Evolutionary conservation across 1,140 invertebrate species (phyloP).

Genomic region (Drosophila sturtevanti): DNA sequence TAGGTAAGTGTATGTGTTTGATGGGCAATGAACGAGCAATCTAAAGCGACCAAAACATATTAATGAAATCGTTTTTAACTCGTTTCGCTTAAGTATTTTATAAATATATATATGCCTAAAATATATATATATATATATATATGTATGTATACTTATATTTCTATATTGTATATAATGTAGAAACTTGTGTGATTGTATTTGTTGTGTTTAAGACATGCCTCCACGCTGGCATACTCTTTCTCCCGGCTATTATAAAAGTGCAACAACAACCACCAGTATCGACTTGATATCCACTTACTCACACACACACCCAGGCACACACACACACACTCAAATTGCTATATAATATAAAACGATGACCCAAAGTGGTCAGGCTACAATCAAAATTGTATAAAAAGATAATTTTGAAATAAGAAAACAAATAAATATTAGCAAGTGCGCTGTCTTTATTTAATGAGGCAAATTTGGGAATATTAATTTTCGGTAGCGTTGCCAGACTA

Average conservation of each 20-base stretch:
- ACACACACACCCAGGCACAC: slow-evolving; percentile 16
- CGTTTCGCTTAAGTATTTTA: slow-evolving; percentile 75
- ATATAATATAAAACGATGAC: slow-evolving; percentile 61
- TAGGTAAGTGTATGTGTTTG: slow-evolving; percentile 6
- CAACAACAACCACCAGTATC: slow-evolving; percentile 76
- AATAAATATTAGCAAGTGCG: slow-evolving; percentile 39
- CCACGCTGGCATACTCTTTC: slow-evolving; percentile 25
- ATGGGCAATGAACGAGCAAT: slow-evolving; percentile 36
- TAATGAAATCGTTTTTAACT: slow-evolving; percentile 80
- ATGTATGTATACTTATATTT: slow-evolving; percentile 21
- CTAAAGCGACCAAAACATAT: slow-evolving; percentile 62
- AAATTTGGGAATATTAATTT: too few species aligned
- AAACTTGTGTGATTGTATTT: slow-evolving; percentile 7
- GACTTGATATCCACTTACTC: slow-evolving; percentile 22
- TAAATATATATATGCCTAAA: not conserved
- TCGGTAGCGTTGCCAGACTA: not conserved
- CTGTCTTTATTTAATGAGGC: not conserved
- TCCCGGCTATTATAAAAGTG: slow-evolving; percentile 64
- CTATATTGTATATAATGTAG: not conserved
- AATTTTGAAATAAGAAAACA: slow-evolving; percentile 15
- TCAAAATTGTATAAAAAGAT: not conserved
- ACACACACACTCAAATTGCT: slow-evolving; percentile 40
- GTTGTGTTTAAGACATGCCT: slow-evolving; percentile 49
- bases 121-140: slow-evolving; percentile 10
- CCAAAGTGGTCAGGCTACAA: slow-evolving; percentile 51